A percentile compares a stretch with the other conserved stretches of the same genome.
These are phyloP conservation scores for Tanypteryx hageni DNA, from an alignment of 2,888 invertebrate species.

Conservation along the genomic window DNA sequence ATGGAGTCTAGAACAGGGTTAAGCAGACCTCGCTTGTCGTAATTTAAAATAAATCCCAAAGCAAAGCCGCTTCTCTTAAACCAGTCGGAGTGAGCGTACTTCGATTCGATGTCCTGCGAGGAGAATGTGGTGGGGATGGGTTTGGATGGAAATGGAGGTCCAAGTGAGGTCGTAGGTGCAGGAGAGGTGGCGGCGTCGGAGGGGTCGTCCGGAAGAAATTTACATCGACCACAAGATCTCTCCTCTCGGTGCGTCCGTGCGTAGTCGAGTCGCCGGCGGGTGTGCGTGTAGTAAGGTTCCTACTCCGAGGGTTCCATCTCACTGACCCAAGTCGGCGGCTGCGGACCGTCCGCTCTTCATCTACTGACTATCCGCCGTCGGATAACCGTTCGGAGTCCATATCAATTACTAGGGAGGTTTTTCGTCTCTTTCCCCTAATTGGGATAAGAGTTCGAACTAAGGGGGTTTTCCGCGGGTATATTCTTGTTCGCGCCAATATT, in stretches of 20 bases:
- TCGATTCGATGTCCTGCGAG: not conserved
- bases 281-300: not conserved
- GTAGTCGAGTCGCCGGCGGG: not conserved
- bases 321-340: not conserved
- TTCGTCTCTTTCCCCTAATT: not conserved
- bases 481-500: not conserved
- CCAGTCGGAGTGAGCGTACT: not conserved
- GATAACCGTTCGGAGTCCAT: not conserved
- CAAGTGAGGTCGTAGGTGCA: not conserved
- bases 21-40: not conserved
- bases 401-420: not conserved
- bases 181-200: not conserved
- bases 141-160: not conserved
- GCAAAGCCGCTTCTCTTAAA: not conserved
- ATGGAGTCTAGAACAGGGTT: not conserved
- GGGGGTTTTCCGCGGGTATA: not conserved
- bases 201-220: slow-evolving; percentile 11
- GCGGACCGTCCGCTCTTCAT: not conserved
- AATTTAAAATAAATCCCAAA: not conserved
- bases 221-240: not conserved
- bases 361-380: not conserved
- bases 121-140: no score
- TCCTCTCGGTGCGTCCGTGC: not conserved
- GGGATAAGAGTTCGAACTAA: not conserved
- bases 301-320: not conserved